Percentiles rank a stretch among this genome's conserved stretches.
These are phyloP conservation scores for Crocuta crocuta DNA, from an alignment of 2,113 vertebrate species.

Conservation along the genomic window DNA sequence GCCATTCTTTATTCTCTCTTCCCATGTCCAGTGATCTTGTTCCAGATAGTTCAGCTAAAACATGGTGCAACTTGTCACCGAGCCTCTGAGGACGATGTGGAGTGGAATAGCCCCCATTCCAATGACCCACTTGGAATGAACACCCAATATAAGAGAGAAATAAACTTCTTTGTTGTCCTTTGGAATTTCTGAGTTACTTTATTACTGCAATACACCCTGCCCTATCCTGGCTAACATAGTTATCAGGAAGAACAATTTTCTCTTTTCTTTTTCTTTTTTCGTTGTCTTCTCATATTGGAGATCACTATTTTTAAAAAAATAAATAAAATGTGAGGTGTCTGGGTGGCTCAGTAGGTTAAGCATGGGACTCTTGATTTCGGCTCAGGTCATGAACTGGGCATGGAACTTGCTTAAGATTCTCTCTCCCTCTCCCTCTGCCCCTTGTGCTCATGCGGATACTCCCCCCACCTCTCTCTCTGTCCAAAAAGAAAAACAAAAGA, in stretches of 20 bases:
- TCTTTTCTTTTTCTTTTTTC: neutral
- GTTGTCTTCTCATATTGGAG: constrained; percentile 19
- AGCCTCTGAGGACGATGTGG: neutral
- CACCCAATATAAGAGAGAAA: neutral
- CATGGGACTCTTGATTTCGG: too few species aligned
- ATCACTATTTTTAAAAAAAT: constrained; percentile 24
- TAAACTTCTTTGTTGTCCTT: neutral
- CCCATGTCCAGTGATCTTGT: neutral
- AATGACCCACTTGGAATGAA: neutral
- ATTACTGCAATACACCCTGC: neutral
- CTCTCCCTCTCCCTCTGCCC: too few species aligned
- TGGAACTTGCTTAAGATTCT: too few species aligned
- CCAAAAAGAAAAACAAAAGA: neutral
- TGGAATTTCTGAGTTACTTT: constrained; percentile 30
- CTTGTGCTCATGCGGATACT: too few species aligned
- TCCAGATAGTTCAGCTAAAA: neutral
- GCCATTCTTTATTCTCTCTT: neutral
- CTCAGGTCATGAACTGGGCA: too few species aligned
- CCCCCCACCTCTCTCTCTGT: too few species aligned
- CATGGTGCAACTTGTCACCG: neutral
- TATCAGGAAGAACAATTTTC: neutral
- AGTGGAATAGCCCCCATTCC: neutral
- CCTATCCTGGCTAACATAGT: neutral
- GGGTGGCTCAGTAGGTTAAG: too few species aligned
- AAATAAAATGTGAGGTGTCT: too few species aligned